These are phyloP conservation scores for Axea sp. DNA, from an alignment of 2,888 invertebrate genomes.

Conservation along the genomic window DNA sequence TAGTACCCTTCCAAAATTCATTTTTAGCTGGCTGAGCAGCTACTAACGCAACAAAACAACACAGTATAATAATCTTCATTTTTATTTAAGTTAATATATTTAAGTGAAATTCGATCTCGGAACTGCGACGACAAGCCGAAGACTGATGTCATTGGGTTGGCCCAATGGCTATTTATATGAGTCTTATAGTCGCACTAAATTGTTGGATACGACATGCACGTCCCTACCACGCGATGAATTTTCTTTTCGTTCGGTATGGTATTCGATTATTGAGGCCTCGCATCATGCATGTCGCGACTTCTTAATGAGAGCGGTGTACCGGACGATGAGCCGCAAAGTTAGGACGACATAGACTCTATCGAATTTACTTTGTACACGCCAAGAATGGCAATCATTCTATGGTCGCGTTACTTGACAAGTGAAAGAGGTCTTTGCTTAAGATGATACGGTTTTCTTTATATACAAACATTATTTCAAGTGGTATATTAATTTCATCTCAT, in stretches of 20 bases:
- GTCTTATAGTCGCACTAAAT: constrained; percentile 63
- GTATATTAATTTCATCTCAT: too few relatives aligned
- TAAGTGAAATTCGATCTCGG: constrained; percentile 36
- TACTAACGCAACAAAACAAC: constrained; percentile 82
- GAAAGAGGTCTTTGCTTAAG: constrained; percentile 38
- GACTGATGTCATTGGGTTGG: constrained; percentile 76
- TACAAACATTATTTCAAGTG: too few relatives aligned
- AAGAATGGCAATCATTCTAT: constrained; percentile 47
- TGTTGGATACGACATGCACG: constrained; percentile 46
- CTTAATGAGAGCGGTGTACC: constrained; percentile 61
- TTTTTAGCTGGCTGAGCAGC: constrained; percentile 84
- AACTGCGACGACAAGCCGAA: constrained; percentile 68
- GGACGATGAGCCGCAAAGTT: constrained; percentile 46
- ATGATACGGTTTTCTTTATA: constrained; percentile 41
- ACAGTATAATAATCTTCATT: constrained; percentile 73
- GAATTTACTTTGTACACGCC: constrained; percentile 43
- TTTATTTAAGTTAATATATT: constrained; percentile 22
- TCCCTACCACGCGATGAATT: constrained; percentile 74
- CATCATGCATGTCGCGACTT: constrained; percentile 70
- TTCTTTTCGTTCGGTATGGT: constrained; percentile 79
- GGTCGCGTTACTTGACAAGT: constrained; percentile 28
- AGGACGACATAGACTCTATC: constrained; percentile 37
- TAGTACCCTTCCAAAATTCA: constrained; percentile 86
- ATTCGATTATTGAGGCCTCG: constrained; percentile 79
- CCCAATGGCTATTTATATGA: constrained; percentile 77